Base-by-base conservation (phyloP, 2,888 invertebrate genomes). In the Acanthoscelides obtectus region DNA sequence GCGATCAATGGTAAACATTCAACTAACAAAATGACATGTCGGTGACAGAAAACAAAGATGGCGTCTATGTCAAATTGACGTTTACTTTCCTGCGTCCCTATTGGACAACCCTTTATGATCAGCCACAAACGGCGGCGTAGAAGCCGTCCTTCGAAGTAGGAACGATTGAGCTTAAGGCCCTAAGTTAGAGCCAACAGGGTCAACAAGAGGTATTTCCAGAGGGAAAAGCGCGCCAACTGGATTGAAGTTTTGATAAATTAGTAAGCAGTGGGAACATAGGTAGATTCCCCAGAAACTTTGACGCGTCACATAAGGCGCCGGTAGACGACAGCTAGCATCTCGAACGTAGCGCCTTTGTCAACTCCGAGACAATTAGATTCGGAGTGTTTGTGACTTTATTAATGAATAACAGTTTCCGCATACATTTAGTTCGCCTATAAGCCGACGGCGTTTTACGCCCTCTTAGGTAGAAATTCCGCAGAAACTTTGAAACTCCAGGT, bases 351-450 rank as follows among this genome's bases (percentile, higher is more conserved):
- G 45, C 45, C 45, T 45, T 45, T 45, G 45, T 45, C 45, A 22
- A 22, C 69, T 69, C 21, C 5, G 0, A n/a, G n/a, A 69, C 69
- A 69, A 69, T 69, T 69, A 64, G 69, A 69, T 64, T 64, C 69
- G 20, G n/a, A 45, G 19, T 69, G 69, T 63, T 63, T 45, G 27
- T 64, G 21, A 69, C 64, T 69, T 69, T 69, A 69, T 69, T 69
- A 69, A 69, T 69, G 64, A 69, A 69, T 69, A 45, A 45, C 64
- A 69, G 22, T 64, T 69, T 20, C 25, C 45, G 22, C 64, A 17
- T 69, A 69, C 64, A 64, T 69, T 45, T 45, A 45, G 12, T 69
- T 69, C 22, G 22, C 6, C 19, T 19, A 22, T 45, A 45, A 45
- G 17, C 45, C 17, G 45, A 17, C 45, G 12, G 45, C 45, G 45